Evolutionary conservation across 2,888 invertebrate species (phyloP), one percentile per base, ranked within the genome.

Genomic region (Pammene aurita): DNA sequence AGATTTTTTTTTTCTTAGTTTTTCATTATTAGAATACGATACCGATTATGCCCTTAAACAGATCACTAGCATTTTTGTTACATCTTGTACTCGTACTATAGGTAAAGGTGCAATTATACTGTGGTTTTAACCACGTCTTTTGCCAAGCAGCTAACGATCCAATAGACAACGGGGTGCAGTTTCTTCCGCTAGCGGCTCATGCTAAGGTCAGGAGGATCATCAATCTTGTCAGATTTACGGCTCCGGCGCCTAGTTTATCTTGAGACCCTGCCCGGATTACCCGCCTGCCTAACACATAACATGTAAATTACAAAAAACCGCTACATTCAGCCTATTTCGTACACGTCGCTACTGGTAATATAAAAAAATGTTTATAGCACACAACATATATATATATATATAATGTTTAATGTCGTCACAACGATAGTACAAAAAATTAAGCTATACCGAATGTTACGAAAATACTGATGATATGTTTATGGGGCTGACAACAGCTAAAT

Each of bases 161-260:
- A 38, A 42, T 10, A 55, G 54, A 57, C 75, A 78, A 76, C 78
- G 76, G 75, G 72, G 72, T 78, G 80, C 82, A 80, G 44, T 81
- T 75, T 74, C 75, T 78, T 76, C 77, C 75, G 79, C 75, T 74
- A 77, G 79, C 75, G 75, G 73, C 67, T 74, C 50, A 78, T 76
- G 79, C 76, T 75, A 78, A 82, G 88, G 84, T 84, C 83, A 82
- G 78, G 74, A 71, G 76, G 76, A 76, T 77, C 87, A 89, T 89
- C 83, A 85, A 87, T 89, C 89, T 88, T 85, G 85, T 80, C 86
- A 84, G 89, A 88, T 88, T 88, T 87, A 86, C 84, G 85, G 79
- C 79, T 74, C 72, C 72, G 75, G 74, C 79, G 77, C 77, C 75
- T 77, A 80, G 84, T 85, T 85, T 87, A 88, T 86, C 86, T 86